Conservation (phyloP, 2,113 vertebrate species). For the Prunella fulvescens region DNA sequence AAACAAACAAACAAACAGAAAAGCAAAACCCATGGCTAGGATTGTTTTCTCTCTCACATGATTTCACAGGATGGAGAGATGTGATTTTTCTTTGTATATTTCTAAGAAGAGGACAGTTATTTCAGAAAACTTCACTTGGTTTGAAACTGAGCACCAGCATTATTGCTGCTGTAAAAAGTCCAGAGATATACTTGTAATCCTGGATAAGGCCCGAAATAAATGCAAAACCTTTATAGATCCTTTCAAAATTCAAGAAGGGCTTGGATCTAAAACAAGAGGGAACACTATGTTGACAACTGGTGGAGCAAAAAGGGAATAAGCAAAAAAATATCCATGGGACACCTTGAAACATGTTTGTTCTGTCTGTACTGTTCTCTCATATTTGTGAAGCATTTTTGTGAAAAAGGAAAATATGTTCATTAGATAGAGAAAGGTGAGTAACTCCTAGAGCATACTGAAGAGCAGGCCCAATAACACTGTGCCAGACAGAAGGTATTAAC, state of each 20-base stretch:
- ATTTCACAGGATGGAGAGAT: background rate
- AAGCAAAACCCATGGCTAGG: background rate
- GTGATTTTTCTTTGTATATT: background rate
- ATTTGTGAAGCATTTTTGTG: background rate
- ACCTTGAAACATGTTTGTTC: background rate
- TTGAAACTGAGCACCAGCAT: background rate
- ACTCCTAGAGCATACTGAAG: background rate
- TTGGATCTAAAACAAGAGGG: background rate
- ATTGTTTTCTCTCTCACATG: background rate
- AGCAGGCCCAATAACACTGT: background rate
- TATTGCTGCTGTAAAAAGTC: background rate
- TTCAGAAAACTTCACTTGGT: background rate
- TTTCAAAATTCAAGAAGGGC: background rate
- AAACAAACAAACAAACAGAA: background rate
- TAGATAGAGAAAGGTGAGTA: background rate
- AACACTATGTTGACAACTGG: background rate
- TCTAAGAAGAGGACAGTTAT: background rate
- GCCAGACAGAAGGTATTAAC: background rate
- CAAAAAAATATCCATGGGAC: background rate
- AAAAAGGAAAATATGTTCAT: background rate
- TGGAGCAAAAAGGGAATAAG: background rate
- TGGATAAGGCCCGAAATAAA: background rate
- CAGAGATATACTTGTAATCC: background rate
- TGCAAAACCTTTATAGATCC: background rate
- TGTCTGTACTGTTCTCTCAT: background rate